phyloP scores from a whole-genome alignment of 1,140 invertebrate species.

The Agrypnia vestita region DNA sequence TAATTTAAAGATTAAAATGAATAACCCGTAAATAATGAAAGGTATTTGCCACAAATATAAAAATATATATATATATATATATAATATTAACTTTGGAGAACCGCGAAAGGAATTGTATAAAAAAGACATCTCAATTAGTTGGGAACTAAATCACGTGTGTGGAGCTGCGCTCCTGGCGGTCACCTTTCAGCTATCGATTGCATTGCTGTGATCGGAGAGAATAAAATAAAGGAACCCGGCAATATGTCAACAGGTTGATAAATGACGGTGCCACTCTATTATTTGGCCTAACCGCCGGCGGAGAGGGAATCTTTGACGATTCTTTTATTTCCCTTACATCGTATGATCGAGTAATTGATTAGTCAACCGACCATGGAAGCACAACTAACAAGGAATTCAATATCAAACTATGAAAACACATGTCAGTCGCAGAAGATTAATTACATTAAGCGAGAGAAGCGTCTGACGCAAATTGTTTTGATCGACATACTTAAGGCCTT shows the following conservation, averaged over 20 bases:
- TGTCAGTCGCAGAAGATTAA: too few relatives aligned
- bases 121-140: constrained; percentile 25
- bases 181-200: constrained; percentile 16
- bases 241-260: constrained; percentile 42
- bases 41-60: too few relatives aligned
- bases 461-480: too few relatives aligned
- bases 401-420: neutral
- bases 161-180: neutral
- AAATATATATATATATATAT: too few relatives aligned
- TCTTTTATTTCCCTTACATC: constrained; percentile 36
- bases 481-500: too few relatives aligned
- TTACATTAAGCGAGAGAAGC: too few relatives aligned
- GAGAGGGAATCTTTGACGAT: constrained; percentile 16
- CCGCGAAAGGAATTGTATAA: neutral
- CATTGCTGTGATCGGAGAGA: neutral
- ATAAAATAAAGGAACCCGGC: constrained; percentile 28
- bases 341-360: constrained; percentile 45
- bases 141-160: constrained; percentile 11
- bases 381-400: neutral
- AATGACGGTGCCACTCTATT: constrained; percentile 44
- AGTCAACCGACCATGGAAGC: constrained; percentile 11
- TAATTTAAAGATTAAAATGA: too few relatives aligned
- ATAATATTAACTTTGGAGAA: too few relatives aligned
- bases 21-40: too few relatives aligned
- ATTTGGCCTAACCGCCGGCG: constrained; percentile 18